Evolutionary conservation across 2,113 vertebrate species (phyloP).

Genomic region (Forbesichthys papilliferus): DNA sequence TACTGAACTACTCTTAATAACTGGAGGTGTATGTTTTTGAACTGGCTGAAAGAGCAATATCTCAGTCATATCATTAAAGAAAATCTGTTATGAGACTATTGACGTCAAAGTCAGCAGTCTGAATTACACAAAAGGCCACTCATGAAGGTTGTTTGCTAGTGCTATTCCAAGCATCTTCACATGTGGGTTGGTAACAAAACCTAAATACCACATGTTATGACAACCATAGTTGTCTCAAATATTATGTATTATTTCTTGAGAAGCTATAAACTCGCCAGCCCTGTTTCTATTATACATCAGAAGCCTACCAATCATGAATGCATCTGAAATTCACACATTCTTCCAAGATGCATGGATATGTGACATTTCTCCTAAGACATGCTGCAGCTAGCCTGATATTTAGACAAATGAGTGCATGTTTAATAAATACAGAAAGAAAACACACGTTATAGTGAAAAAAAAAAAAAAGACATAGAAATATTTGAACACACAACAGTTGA

Average conservation of each 20-base stretch:
- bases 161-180: neutral
- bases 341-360: too few species aligned
- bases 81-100: neutral
- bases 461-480: conserved; percentile 2
- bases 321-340: too few species aligned
- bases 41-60: conserved; percentile 18
- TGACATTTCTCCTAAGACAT: too few species aligned
- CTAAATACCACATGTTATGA: neutral
- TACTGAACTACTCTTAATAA: neutral
- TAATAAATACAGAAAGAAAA: too few species aligned
- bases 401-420: too few species aligned
- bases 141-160: neutral
- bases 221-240: neutral
- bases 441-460: neutral
- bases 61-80: too few species aligned
- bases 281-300: neutral
- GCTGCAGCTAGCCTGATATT: too few species aligned
- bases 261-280: neutral
- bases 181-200: neutral
- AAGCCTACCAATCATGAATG: too few species aligned
- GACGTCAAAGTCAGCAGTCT: neutral
- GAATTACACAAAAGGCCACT: neutral
- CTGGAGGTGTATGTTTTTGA: conserved; percentile 28
- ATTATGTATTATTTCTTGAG: neutral
- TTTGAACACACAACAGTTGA: neutral